Conservation (phyloP, 2,113 vertebrate genomes). For the Symphodus melops region DNA sequence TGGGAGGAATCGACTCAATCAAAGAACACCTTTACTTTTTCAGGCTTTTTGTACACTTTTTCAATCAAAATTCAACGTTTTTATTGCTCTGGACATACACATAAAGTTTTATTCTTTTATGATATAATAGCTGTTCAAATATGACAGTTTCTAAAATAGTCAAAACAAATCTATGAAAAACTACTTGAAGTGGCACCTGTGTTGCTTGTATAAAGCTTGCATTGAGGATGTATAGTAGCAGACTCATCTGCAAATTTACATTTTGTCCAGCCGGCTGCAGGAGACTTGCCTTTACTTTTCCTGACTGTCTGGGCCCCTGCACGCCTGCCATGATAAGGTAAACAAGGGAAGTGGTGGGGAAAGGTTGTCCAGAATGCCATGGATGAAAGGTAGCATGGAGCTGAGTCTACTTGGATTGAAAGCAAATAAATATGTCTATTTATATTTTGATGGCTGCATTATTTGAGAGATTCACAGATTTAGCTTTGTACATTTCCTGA, state of each 20-base stretch:
- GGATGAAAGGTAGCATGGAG: slow-evolving; percentile 1
- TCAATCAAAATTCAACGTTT: background rate
- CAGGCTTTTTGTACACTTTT: background rate
- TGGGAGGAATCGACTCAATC: background rate
- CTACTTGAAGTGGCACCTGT: slow-evolving; percentile 47
- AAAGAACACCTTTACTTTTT: slow-evolving; percentile 19
- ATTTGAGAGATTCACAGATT: background rate
- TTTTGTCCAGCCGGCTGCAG: slow-evolving; percentile 45
- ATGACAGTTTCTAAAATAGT: slow-evolving; percentile 53
- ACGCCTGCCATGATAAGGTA: slow-evolving; percentile 52
- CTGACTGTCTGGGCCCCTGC: slow-evolving; percentile 64
- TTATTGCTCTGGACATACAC: background rate
- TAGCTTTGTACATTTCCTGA: slow-evolving; percentile 36
- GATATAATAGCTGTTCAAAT: slow-evolving; percentile 25
- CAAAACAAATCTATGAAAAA: slow-evolving; percentile 29
- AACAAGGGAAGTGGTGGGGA: slow-evolving; percentile 54
- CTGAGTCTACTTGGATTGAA: slow-evolving; percentile 12
- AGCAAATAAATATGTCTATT: slow-evolving; percentile 6
- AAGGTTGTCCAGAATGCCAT: slow-evolving; percentile 8
- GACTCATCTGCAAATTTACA: slow-evolving; percentile 64
- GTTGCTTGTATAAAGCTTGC: slow-evolving; percentile 50
- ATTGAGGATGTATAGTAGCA: slow-evolving; percentile 61
- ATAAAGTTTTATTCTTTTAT: background rate
- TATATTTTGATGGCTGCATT: background rate
- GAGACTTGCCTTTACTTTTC: slow-evolving; percentile 50